Evolutionary conservation across 2,113 vertebrate species (phyloP).

Genomic region (Pelvicachromis taeniatus): DNA sequence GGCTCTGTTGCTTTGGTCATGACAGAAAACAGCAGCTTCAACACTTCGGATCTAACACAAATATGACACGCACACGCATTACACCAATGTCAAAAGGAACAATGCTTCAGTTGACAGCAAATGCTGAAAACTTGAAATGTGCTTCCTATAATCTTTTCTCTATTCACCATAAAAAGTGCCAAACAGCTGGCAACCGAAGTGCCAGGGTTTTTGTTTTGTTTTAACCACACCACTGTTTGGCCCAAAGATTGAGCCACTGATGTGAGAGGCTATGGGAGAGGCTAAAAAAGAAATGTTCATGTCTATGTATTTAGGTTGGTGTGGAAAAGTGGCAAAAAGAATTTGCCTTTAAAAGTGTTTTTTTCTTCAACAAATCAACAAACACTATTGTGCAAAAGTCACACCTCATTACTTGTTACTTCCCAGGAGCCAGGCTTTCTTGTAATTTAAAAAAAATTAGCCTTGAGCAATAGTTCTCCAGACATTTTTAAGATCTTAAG

Average conservation of each 20-base stretch:
- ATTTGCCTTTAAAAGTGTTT: not conserved
- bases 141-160: not conserved
- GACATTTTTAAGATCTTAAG: not conserved
- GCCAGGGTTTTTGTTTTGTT: not conserved
- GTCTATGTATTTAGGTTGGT: not conserved
- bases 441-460: not conserved
- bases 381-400: not conserved
- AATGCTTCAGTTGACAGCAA: not conserved
- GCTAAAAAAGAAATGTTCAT: not conserved
- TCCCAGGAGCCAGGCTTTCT: not conserved
- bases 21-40: slow-evolving; percentile 19
- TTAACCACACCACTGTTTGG: not conserved
- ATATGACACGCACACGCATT: not conserved
- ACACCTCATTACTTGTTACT: not conserved
- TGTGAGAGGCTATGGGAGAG: not conserved
- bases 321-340: not conserved
- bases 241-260: not conserved
- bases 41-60: not conserved
- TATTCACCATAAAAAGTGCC: not conserved
- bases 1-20: not conserved
- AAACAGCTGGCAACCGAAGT: not conserved
- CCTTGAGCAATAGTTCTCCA: not conserved
- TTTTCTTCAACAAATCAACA: not conserved
- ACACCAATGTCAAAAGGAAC: not conserved
- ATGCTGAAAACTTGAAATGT: not conserved